Base-by-base conservation (phyloP, 1,140 invertebrate genomes). In the Coptotermes formosanus region DNA sequence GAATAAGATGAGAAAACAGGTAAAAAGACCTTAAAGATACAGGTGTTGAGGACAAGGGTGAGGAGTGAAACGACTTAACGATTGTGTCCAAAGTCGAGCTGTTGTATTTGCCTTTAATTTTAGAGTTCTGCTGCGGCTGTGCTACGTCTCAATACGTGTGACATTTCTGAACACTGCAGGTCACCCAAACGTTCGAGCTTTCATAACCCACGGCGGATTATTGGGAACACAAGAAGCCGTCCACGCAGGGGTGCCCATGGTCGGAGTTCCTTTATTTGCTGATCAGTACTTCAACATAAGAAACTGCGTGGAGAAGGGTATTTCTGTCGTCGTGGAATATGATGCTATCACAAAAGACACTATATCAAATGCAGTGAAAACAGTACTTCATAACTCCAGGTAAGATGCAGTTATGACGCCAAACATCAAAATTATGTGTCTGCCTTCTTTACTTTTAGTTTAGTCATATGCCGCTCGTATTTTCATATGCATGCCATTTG, bases 251-350 rank as follows among this genome's bases (percentile, higher is more conserved):
- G 90, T 91, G 14, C 92, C 92, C 2, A 88, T 92, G 23, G 87
- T 92, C 14, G 91, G 89, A 23, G 88, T 93, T 82, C 92, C 92
- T 21, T 87, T 93, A 45, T 91, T 90, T 83, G 89, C 88, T 19
- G 89, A 91, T 87, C 91, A 92, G 88, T 90, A 89, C 8, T 91
- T 92, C 81, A 95, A 94, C 87, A 90, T 93, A 86, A 90, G 91
- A 8, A 90, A 91, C 75, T 91, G 91, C 0, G 89, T 92, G 82
- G 85, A 90, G 32, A 88, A 89, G 23, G 93, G 92, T 9, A 92
- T 91, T 85, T 93, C 92, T 48, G 89, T 91, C 85, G 55, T 43
- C 32, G 69, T 91, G 14, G 84, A 88, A 75, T 86, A 87, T 64
- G 12, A 86, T 12, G 81, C 86, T 32, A 82, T 89, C 45, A 19